Evolutionary conservation across 2,113 vertebrate genomes (phyloP).

Genomic region (Lepus europaeus): DNA sequence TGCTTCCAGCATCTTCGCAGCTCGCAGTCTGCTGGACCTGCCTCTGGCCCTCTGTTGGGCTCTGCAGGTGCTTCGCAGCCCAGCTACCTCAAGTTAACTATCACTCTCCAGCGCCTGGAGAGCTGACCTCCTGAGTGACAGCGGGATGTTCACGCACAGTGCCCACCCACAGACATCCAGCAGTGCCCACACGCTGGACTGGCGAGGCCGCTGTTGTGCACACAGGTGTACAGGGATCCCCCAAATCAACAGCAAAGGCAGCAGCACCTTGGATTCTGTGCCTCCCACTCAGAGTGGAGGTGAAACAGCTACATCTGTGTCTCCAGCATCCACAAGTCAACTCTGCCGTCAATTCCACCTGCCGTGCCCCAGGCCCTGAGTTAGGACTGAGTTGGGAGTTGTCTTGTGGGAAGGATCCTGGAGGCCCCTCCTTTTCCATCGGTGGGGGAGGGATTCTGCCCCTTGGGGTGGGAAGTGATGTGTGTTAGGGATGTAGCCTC

Average conservation of each 20-base stretch:
- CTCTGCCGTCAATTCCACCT: not conserved
- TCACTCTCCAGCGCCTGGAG: not conserved
- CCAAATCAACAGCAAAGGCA: not conserved
- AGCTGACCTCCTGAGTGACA: not conserved
- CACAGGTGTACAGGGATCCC: not conserved
- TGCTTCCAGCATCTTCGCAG: not conserved
- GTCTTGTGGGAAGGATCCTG: not conserved
- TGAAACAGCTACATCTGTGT: not conserved
- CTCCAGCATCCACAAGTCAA: not conserved
- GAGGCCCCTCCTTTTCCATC: not conserved
- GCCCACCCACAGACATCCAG: not conserved
- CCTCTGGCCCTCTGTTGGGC: not conserved
- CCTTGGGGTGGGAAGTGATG: not conserved
- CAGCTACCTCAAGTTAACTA: not conserved
- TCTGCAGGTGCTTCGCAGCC: not conserved
- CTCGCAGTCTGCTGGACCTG: not conserved
- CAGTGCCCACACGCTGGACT: rapidly evolving
- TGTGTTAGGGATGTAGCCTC: not conserved
- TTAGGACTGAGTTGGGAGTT: not conserved
- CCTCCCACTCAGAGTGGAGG: not conserved
- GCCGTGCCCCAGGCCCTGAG: not conserved
- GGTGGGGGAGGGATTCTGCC: not conserved
- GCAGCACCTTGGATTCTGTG: not conserved
- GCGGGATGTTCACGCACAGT: not conserved
- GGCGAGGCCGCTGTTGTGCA: not conserved